These are phyloP conservation scores for Chaetorhynchus papuensis DNA, from an alignment of 2,113 vertebrate genomes.

Conservation along the genomic window DNA sequence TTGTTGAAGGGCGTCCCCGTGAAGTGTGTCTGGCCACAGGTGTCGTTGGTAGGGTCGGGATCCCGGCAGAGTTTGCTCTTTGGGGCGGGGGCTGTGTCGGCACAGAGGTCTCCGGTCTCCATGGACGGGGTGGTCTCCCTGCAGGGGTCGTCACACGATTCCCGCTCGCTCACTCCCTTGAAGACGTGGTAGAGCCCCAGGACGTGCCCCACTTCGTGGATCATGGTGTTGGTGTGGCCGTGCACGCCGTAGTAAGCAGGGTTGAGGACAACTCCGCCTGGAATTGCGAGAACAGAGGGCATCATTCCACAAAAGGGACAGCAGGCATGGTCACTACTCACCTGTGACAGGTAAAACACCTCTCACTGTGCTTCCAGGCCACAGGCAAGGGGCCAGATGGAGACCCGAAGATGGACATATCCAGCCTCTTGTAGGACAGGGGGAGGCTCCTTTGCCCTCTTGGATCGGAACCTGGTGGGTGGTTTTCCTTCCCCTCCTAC, in stretches of 20 bases:
- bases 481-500: neutral
- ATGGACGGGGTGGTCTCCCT: conserved; percentile 88
- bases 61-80: conserved; percentile 90
- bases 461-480: neutral
- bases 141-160: conserved; percentile 96
- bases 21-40: conserved; percentile 83
- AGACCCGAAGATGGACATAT: neutral
- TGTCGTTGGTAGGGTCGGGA: conserved; percentile 85
- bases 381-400: neutral
- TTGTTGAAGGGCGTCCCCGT: conserved; percentile 89
- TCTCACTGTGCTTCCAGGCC: neutral
- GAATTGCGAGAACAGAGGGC: neutral
- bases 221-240: conserved; percentile 93
- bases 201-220: conserved; percentile 94
- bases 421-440: neutral
- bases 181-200: conserved; percentile 97
- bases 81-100: conserved; percentile 89
- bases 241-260: conserved; percentile 88
- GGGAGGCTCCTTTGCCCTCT: neutral
- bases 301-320: neutral
- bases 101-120: conserved; percentile 96
- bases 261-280: conserved; percentile 93
- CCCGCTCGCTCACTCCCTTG: conserved; percentile 92
- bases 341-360: neutral
- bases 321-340: fast-evolving